Conservation (phyloP, 2,113 vertebrate species). For the Prunella himalayana region DNA sequence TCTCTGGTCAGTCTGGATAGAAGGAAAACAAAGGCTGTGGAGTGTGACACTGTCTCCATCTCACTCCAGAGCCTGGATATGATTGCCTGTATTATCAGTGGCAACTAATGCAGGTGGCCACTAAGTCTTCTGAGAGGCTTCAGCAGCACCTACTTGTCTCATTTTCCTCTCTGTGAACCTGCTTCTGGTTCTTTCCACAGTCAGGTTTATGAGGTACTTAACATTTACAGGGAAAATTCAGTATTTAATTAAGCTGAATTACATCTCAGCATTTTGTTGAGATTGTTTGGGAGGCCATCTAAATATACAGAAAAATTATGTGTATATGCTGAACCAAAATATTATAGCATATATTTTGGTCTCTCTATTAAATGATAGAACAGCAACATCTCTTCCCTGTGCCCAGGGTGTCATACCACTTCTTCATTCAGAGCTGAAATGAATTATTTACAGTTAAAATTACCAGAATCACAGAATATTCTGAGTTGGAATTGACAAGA, state of each 20-base stretch:
- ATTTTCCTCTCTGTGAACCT: background rate
- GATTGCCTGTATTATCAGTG: background rate
- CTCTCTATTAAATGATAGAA: background rate
- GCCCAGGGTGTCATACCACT: background rate
- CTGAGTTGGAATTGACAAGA: conserved; percentile 7
- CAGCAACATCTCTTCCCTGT: background rate
- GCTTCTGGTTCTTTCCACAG: background rate
- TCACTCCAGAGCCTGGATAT: background rate
- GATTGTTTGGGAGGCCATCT: background rate
- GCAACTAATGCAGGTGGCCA: background rate
- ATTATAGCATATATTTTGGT: background rate
- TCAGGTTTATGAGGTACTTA: background rate
- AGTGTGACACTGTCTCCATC: background rate
- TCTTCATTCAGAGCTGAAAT: background rate
- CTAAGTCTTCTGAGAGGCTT: background rate
- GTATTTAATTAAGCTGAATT: conserved; percentile 30
- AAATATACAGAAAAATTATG: background rate
- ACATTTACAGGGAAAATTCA: conserved; percentile 18
- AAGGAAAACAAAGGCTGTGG: background rate
- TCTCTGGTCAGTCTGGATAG: background rate
- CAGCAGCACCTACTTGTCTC: background rate
- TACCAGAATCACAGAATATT: background rate
- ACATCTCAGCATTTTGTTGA: background rate
- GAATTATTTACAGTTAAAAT: conserved; percentile 1
- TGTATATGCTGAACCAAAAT: background rate